Conservation (phyloP, 2,888 invertebrate genomes). For the Erpobdella octoculata region DNA sequence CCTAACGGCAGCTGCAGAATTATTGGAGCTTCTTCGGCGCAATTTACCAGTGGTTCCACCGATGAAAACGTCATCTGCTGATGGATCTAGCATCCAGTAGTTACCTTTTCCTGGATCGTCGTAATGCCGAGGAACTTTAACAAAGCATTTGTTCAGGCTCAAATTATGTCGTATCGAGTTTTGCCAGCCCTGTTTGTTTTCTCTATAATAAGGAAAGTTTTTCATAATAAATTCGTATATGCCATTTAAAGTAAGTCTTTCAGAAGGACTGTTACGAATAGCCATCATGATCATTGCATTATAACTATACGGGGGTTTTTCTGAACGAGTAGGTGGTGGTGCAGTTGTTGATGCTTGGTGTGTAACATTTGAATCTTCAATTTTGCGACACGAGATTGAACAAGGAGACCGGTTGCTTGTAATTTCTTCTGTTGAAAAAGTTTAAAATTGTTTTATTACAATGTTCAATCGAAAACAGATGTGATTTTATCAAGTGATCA, state of each 20-base stretch:
- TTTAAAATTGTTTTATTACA: too few relatives aligned
- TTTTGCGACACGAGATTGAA: background rate
- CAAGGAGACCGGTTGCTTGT: background rate
- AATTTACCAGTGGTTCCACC: constrained; percentile 94
- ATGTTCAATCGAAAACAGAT: too few relatives aligned
- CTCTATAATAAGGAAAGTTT: constrained; percentile 92
- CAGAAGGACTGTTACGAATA: constrained; percentile 84
- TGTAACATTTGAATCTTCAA: background rate
- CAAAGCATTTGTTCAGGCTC: constrained; percentile 93
- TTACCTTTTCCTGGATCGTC: constrained; percentile 99
- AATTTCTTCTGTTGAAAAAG: too few relatives aligned
- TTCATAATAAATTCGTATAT: constrained; percentile 98
- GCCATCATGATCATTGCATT: constrained; percentile 99
- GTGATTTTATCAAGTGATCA: too few relatives aligned
- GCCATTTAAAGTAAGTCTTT: constrained; percentile 83
- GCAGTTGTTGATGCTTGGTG: background rate
- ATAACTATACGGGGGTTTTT: constrained; percentile 91
- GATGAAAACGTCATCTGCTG: constrained; percentile 93
- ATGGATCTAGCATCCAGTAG: constrained; percentile 98
- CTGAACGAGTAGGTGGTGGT: constrained; percentile 29
- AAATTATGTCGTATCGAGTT: constrained; percentile 95
- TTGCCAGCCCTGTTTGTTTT: constrained; percentile 98
- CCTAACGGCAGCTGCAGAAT: constrained; percentile 8
- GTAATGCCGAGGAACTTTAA: constrained; percentile 77
- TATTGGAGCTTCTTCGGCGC: constrained; percentile 56